Base-by-base conservation (phyloP, 2,113 vertebrate genomes). In the Mobula birostris region DNA sequence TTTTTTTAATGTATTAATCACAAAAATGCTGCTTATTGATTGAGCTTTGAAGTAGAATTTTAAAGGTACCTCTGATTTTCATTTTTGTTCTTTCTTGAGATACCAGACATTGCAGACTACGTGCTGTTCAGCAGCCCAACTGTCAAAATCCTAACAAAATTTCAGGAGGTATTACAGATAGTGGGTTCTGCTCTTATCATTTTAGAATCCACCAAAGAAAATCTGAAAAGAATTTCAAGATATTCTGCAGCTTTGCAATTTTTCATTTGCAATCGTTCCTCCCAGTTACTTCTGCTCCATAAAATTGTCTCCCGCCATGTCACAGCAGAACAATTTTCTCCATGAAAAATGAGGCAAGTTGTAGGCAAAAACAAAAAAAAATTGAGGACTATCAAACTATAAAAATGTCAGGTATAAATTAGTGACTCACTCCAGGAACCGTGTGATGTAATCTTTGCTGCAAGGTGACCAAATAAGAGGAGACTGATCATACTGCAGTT, bases 381-480 rank as follows among this genome's bases (percentile, higher is more conserved):
- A 94, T 74, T 24, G 19, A 92, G 19, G 36, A 72, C 40, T 68
- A 91, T 74, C n/a, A 95, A 82, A 7, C 5, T 7, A 48, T 29
- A 61, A n/a, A 58, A 61, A 66, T n/a, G 85, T 27, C 5, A 36
- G n/a, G 66, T 19, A 7, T 90, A 68, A 90, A 66, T 92, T 19
- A 68, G 21, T 58, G 91, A 96, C 98, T 98, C 97, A 99, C 99
- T 99, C 99, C 0, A 99, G 96, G 95, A 99, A 99, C 91, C 98
- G 98, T 82, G 99, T 99, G 96, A 99, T 99, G 94, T 99, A 99
- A 76, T 99, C 98, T 95, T 98, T 99, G 96, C 99, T 99, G 97
- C 99, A 99, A 94, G 96, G 95, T 0, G 99, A 99, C 99, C 99
- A 99, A 1, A 98, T 99, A 94, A 99, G 97, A 0, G 99, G 99